phyloP scores from a whole-genome alignment of 1,140 invertebrate genomes.

The Eubasilissa regina region DNA sequence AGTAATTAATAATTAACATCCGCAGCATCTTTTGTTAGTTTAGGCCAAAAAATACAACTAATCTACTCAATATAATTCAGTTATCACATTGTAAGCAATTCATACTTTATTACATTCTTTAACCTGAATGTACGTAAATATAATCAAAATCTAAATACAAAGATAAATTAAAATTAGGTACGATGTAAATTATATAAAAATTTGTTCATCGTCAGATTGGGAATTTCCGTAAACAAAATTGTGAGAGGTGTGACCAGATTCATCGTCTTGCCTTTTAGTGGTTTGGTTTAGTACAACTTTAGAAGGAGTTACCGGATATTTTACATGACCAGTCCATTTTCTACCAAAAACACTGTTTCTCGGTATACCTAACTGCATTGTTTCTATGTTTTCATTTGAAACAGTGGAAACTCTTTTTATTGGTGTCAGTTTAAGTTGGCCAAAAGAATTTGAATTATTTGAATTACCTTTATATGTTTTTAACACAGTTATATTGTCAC shows the following conservation, averaged over 20 bases:
- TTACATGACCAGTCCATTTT: constrained; percentile 73
- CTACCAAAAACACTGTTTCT: constrained; percentile 72
- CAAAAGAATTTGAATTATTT: constrained; percentile 37
- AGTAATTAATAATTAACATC: not conserved
- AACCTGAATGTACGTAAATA: constrained; percentile 22
- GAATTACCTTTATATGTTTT: constrained; percentile 49
- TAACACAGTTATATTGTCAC: constrained; percentile 58
- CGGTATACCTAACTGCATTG: constrained; percentile 62
- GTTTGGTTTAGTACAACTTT: constrained; percentile 63
- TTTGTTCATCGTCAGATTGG: constrained; percentile 71
- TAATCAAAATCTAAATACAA: not conserved
- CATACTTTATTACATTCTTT: constrained; percentile 24
- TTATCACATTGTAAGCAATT: constrained; percentile 58
- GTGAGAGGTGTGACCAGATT: constrained; percentile 64
- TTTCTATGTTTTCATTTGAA: constrained; percentile 41
- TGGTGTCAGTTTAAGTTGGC: constrained; percentile 55
- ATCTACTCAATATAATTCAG: constrained; percentile 49
- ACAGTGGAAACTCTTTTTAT: constrained; percentile 37
- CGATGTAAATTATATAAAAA: constrained; percentile 67
- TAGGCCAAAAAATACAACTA: constrained; percentile 51
- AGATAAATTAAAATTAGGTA: not conserved
- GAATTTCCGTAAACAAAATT: constrained; percentile 70
- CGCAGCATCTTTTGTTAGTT: constrained; percentile 46
- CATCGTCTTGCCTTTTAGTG: constrained; percentile 51
- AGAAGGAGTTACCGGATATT: constrained; percentile 76